Base-by-base conservation (phyloP, 2,888 invertebrate genomes). In the Dasysyrphus tricinctus region DNA sequence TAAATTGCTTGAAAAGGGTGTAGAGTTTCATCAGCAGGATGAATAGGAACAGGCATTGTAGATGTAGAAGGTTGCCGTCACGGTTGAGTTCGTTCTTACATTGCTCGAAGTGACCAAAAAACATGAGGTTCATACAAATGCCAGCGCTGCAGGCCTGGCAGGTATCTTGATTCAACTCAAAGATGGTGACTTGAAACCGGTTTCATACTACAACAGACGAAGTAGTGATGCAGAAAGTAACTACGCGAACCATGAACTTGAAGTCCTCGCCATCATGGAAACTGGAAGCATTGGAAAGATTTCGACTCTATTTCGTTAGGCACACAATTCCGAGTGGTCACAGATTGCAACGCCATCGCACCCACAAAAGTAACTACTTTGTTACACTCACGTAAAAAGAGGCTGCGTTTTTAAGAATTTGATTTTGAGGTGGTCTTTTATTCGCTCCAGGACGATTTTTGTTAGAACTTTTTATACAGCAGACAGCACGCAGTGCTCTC, bases 231-330 rank as follows among this genome's bases (percentile, higher is more conserved):
- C 54, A 3, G 75, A 84, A 49, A 16, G 32, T 1, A 37, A 24
- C 1, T 82, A 65, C n/a, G 44, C 69, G 3, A 77, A 56, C 11
- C 54, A 69, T 14, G 76, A 76, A 39, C 76, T 76, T 7, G 69
- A 76, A 51, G 76, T 76, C 6, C 37, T 76, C 11, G 76, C 76
- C 16, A 76, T 76, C 16, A n/a, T n/a, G n/a, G n/a, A n/a, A n/a
- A n/a, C n/a, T n/a, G n/a, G n/a, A n/a, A n/a, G 76, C n/a, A n/a
- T n/a, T 76, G 5, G 69, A 83, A 44, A 74, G 76, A 49, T 82
- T 82, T 24, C 65, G 74, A 0, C 19, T 88, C 3, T 80, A 88
- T 63, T 39, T 88, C n/a, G 12, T 11, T 83, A 16, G 83, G 88
- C 6, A 74, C 47, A 8, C 61, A 16, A 24, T 84, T 80, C 37